Evolutionary conservation across 2,797 vertebrate species (phyloP), one percentile per base, ranked within the genome.

Genomic region (Forpus xanthops): DNA sequence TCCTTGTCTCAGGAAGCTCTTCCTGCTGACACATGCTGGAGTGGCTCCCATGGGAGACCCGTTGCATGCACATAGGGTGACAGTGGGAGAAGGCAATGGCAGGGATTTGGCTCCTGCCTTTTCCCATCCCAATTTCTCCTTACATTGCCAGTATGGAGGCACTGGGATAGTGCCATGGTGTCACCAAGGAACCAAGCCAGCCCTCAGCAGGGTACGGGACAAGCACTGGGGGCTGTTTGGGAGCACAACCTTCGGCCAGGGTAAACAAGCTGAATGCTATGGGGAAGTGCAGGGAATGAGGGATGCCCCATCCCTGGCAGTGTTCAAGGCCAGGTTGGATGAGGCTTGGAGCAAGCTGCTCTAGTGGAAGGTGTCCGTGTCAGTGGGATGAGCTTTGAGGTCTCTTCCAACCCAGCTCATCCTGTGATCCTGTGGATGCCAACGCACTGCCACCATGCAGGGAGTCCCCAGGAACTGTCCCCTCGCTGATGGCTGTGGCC

Each of bases 21-120:
- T 93, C 96, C 33, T 92, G 97, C 87, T 12, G 76, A 65, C 95
- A 95, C 96, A 65, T 10, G 91, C 87, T 7, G 0, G 49, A 24
- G 41, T 6, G 37, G 47, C 17, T 68, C 53, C 67, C 16, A 4
- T 1, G n/a, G 86, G 41, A 37, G 21, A 71, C 37, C 74, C 87
- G 49, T 2, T 4, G 27, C 19, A 24, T 11, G 6, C 2, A 3
- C 50, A 12, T 2, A 2, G 35, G 47, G 31, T 58, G 77, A 31
- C 60, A 1, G 3, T 5, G 28, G 11, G 23, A 12, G 37, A 58
- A 27, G 39, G 35, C 5, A 31, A 19, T 10, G 49, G 23, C 49
- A 1, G 49, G 20, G 71, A 3, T 81, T 76, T 17, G 49, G 5
- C 7, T 56, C 64, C 84, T 45, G 5, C 0, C 0, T 35, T 62